phyloP scores from a whole-genome alignment of 2,888 invertebrate species.

The Zygaena filipendulae region DNA sequence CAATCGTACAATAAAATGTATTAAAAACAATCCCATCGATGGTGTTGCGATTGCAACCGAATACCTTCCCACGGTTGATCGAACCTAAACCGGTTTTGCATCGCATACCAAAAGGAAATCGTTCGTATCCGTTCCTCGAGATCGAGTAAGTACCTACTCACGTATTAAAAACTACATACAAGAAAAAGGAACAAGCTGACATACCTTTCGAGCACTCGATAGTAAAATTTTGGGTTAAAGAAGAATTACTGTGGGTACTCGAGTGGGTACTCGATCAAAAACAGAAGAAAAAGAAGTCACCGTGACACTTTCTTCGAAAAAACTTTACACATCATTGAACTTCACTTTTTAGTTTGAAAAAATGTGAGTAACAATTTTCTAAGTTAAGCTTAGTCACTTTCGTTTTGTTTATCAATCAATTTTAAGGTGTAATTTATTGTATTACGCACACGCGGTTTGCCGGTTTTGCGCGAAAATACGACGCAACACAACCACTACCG shows the following conservation, averaged over 20 bases:
- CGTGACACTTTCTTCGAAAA: no score
- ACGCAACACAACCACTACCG: constrained; percentile 19
- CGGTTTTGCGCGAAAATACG: constrained; percentile 21
- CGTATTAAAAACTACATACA: constrained; percentile 35
- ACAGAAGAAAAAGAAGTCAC: no score
- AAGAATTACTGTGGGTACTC: no score
- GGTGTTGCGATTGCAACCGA: constrained; percentile 40
- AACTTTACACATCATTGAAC: no score
- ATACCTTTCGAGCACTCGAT: constrained; percentile 46
- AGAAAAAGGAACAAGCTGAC: constrained; percentile 28
- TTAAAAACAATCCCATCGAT: no score
- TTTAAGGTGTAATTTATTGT: constrained; percentile 4
- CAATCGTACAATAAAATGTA: no score
- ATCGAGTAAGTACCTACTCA: no score
- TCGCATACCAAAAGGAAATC: constrained; percentile 57
- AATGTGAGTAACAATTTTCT: no score
- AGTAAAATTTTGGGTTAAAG: no score
- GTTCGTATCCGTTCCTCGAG: constrained; percentile 36
- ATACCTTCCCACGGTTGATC: constrained; percentile 58
- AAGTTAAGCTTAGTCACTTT: no score
- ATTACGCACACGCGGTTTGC: constrained; percentile 35
- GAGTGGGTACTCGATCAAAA: no score
- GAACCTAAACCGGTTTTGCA: constrained; percentile 53
- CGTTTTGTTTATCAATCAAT: constrained; percentile 22
- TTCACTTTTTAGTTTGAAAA: no score